Evolutionary conservation across 2,113 vertebrate species (phyloP).

Genomic region (Sciurus niger): DNA sequence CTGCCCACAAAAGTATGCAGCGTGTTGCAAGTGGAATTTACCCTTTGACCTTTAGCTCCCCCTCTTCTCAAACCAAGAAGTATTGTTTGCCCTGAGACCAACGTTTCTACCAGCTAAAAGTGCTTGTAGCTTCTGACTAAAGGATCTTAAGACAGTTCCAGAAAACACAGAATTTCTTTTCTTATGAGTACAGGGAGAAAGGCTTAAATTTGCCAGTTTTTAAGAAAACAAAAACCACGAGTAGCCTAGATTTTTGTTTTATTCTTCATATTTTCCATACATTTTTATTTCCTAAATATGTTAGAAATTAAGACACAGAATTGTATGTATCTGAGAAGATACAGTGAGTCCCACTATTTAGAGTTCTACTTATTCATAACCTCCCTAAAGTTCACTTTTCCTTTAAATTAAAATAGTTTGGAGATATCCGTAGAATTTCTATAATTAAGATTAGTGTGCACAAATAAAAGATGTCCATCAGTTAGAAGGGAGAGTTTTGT

Average conservation of each 20-base stretch:
- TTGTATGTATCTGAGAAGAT: background rate
- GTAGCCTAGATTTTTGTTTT: background rate
- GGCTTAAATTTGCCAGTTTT: rapidly evolving
- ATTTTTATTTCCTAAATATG: conserved; percentile 19
- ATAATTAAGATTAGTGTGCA: background rate
- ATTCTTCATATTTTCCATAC: background rate
- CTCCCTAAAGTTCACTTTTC: background rate
- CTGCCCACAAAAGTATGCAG: conserved; percentile 85
- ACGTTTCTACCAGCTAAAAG: conserved; percentile 66
- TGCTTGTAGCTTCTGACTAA: conserved; percentile 68
- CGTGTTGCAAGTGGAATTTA: conserved; percentile 84
- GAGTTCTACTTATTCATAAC: background rate
- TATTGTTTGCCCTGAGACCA: conserved; percentile 82
- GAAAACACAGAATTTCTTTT: conserved; percentile 8
- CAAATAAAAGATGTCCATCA: conserved; percentile 9
- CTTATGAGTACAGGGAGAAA: background rate
- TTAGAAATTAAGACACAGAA: background rate
- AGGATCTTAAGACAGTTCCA: conserved; percentile 56
- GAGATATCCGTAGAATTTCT: background rate
- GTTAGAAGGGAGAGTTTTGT: background rate
- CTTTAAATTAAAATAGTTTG: conserved; percentile 30
- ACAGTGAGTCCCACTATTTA: background rate
- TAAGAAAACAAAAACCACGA: conserved; percentile 27
- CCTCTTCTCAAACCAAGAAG: conserved; percentile 84
- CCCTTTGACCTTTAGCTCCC: conserved; percentile 85